Evolutionary conservation across 64 coral and sea anemone species (phyloP).

Genomic region (Montipora sp.): DNA sequence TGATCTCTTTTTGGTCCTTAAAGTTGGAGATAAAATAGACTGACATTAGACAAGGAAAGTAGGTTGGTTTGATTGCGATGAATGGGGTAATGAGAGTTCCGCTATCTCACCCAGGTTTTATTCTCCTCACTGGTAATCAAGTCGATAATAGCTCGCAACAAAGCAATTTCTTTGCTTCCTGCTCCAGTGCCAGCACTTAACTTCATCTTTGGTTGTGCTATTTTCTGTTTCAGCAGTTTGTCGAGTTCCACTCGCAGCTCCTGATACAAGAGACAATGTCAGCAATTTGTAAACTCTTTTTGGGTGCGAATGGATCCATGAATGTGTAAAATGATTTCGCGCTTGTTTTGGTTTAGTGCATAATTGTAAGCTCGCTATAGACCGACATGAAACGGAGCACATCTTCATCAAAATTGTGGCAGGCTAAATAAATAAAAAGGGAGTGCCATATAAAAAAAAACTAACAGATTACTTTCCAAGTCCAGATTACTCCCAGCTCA

Average conservation of each 20-base stretch:
- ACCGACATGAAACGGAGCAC: no score
- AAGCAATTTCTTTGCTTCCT: conserved; percentile 42
- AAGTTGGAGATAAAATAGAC: no score
- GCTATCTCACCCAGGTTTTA: conserved; percentile 42
- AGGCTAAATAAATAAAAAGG: no score
- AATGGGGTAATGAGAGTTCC: background rate
- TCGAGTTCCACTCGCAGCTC: conserved; percentile 81
- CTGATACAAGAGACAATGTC: background rate
- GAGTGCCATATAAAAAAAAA: no score
- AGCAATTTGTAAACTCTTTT: no score
- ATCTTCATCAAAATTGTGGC: no score
- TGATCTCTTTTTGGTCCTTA: no score
- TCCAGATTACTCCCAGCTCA: no score
- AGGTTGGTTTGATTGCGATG: background rate
- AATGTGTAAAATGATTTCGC: background rate
- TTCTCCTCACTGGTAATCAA: conserved; percentile 83
- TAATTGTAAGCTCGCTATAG: background rate
- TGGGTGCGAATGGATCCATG: no score
- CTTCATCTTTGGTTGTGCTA: conserved; percentile 80
- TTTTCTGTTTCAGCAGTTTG: conserved; percentile 79
- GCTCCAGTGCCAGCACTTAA: conserved; percentile 54
- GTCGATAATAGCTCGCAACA: conserved; percentile 87
- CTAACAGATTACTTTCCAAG: no score
- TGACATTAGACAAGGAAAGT: no score
- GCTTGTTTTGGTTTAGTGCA: background rate